These are phyloP conservation scores for Genyomyrus donnyi DNA, from an alignment of 2,113 vertebrate species.

Conservation along the genomic window DNA sequence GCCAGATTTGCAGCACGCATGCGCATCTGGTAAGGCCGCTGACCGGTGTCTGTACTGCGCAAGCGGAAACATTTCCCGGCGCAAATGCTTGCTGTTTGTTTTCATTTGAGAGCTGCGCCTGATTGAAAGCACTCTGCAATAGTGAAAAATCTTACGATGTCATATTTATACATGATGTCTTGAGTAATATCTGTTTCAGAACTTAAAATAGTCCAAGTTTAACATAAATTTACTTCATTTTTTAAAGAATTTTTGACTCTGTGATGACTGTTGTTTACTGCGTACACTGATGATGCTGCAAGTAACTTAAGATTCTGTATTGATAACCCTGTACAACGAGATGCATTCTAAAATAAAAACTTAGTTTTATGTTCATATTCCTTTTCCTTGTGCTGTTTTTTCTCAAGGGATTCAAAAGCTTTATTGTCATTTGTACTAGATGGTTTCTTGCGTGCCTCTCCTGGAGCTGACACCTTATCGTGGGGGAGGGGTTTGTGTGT, in stretches of 20 bases:
- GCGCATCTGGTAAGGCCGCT: not conserved
- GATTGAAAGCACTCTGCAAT: not conserved
- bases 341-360: not conserved
- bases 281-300: not conserved
- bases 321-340: not conserved
- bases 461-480: too few species aligned
- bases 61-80: not conserved
- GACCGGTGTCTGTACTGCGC: not conserved
- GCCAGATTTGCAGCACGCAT: not conserved
- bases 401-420: not conserved
- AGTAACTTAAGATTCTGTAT: not conserved
- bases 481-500: too few species aligned
- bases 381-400: not conserved
- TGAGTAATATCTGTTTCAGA: too few species aligned
- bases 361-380: not conserved
- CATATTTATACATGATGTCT: not conserved
- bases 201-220: too few species aligned
- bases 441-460: not conserved
- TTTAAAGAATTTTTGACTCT: too few species aligned
- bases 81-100: not conserved
- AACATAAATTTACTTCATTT: too few species aligned
- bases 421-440: not conserved
- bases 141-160: not conserved
- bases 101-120: not conserved
- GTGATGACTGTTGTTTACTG: too few species aligned